A percentile compares a stretch with the other conserved stretches of the same genome.
These are phyloP conservation scores for zebrafish (Danio rerio) DNA, from an alignment of 2,113 vertebrate genomes.

Conservation along the genomic window GRCz12tu NC_133198.1:16890501-16891000, in stretches of 20 bases:
- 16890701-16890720: too few relatives aligned
- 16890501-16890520: neutral
- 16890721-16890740: neutral
- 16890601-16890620: neutral
- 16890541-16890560: neutral
- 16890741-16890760: neutral
- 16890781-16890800: neutral
- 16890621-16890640: too few relatives aligned
- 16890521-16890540: neutral
- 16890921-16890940: slow-evolving; percentile 9
- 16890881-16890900: neutral
- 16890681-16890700: too few relatives aligned
- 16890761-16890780: neutral
- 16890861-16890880: neutral
- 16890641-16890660: too few relatives aligned
- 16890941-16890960: slow-evolving; percentile 16
- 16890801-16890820: neutral
- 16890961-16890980: slow-evolving; percentile 13
- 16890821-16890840: neutral
- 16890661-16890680: too few relatives aligned
- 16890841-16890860: neutral
- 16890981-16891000: slow-evolving; percentile 47
- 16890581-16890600: neutral
- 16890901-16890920: neutral
- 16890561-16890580: neutral